Evolutionary conservation across 2,888 invertebrate species (phyloP).

Genomic region (Syrista parreyssii): DNA sequence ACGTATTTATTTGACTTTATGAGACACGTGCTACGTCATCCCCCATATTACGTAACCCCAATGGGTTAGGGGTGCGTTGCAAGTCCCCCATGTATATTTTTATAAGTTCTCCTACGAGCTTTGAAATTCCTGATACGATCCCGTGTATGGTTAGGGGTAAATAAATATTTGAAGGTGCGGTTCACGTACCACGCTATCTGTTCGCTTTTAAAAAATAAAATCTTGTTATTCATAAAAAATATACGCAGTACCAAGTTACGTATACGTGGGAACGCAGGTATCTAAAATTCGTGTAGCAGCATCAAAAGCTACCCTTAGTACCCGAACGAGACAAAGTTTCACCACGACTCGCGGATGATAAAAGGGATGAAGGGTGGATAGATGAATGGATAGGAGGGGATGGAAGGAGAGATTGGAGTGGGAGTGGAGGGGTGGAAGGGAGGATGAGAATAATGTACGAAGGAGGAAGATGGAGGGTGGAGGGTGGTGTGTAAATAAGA

Average conservation of each 20-base stretch:
- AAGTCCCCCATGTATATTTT: neutral
- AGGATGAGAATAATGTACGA: neutral
- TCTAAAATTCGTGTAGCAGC: neutral
- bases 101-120: neutral
- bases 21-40: neutral
- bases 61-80: neutral
- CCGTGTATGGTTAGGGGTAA: neutral
- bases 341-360: neutral
- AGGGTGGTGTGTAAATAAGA: neutral
- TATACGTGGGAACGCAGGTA: neutral
- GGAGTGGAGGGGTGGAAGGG: neutral
- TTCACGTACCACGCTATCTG: neutral
- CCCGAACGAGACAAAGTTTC: neutral
- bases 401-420: neutral
- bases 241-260: neutral
- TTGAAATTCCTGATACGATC: neutral
- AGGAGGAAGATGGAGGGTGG: neutral
- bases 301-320: neutral
- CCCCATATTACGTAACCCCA: neutral
- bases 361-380: neutral
- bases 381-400: neutral
- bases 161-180: neutral
- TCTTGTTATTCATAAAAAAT: neutral
- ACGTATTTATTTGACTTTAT: neutral
- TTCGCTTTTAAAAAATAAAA: neutral